Evolutionary conservation across 2,113 vertebrate species (phyloP).

Genomic region (Megaceryle torquata): DNA sequence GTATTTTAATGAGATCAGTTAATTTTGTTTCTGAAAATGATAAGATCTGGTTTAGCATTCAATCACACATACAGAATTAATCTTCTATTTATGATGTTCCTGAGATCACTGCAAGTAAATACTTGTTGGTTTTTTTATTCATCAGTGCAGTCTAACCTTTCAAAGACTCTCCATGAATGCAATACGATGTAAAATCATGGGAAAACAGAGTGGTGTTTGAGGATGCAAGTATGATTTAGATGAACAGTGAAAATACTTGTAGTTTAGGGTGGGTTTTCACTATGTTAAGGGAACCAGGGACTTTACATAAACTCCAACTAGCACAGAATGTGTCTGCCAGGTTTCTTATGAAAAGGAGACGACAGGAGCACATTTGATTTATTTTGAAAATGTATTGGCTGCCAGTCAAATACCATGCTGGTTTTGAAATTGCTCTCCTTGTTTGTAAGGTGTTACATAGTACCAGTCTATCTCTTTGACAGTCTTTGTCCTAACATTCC

Average conservation of each 20-base stretch:
- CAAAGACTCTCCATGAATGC: background rate
- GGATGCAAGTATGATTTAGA: conserved; percentile 23
- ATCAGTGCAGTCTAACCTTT: background rate
- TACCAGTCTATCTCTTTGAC: conserved; percentile 39
- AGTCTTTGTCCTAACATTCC: conserved; percentile 43
- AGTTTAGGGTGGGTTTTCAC: conserved; percentile 21
- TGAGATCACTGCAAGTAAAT: background rate
- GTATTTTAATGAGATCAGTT: background rate
- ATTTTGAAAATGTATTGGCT: conserved; percentile 67
- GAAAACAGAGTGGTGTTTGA: background rate
- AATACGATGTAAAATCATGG: background rate
- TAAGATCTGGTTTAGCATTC: background rate
- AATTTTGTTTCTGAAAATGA: background rate
- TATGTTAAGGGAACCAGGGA: conserved; percentile 53
- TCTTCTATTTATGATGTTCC: background rate
- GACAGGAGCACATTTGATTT: conserved; percentile 67
- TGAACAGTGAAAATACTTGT: conserved; percentile 44
- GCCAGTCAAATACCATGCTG: conserved; percentile 67
- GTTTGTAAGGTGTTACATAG: conserved; percentile 55
- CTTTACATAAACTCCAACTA: conserved; percentile 64
- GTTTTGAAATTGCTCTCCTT: conserved; percentile 62
- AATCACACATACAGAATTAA: background rate
- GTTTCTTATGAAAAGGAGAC: conserved; percentile 73
- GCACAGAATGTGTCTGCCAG: conserved; percentile 58
- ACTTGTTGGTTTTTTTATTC: background rate